phyloP scores from a whole-genome alignment of 2,113 vertebrate species.

The Forbesichthys papilliferus region DNA sequence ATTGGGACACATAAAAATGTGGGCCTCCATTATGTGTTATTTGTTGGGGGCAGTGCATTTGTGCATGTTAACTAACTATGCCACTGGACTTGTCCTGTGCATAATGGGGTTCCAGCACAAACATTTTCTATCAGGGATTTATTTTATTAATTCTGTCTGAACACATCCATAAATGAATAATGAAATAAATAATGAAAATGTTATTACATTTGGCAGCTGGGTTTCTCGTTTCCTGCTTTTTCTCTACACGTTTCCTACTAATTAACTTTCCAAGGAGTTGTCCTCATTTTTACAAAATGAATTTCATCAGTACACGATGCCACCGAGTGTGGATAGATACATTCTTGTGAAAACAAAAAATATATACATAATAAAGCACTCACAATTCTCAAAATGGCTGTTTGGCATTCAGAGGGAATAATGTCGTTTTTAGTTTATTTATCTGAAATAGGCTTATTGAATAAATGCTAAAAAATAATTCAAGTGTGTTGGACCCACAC shows the following conservation, averaged over 20 bases:
- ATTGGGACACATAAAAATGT: constrained; percentile 58
- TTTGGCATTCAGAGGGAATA: constrained; percentile 16
- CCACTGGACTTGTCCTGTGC: constrained; percentile 69
- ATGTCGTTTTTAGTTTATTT: constrained; percentile 3
- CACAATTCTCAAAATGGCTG: constrained; percentile 25
- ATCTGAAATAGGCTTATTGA: neutral
- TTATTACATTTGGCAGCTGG: constrained; percentile 80
- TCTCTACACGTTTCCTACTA: constrained; percentile 68
- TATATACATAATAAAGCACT: neutral
- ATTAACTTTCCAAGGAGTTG: constrained; percentile 81
- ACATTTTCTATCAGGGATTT: constrained; percentile 74
- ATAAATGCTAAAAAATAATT: neutral
- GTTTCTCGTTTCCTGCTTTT: constrained; percentile 76
- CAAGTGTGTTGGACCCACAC: neutral
- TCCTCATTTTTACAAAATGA: constrained; percentile 70
- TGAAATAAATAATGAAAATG: constrained; percentile 79
- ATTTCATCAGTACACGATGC: constrained; percentile 51
- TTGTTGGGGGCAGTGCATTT: constrained; percentile 71
- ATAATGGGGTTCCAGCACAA: constrained; percentile 70
- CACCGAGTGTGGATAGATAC: constrained; percentile 24
- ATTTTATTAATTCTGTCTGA: constrained; percentile 81
- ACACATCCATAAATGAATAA: constrained; percentile 81
- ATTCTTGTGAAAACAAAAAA: constrained; percentile 30
- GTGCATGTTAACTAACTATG: constrained; percentile 77
- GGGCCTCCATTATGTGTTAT: constrained; percentile 67